Evolutionary conservation across 2,888 invertebrate genomes (phyloP), one percentile per base, ranked within the genome.

Genomic region (Lepidocyrtoides sp.): DNA sequence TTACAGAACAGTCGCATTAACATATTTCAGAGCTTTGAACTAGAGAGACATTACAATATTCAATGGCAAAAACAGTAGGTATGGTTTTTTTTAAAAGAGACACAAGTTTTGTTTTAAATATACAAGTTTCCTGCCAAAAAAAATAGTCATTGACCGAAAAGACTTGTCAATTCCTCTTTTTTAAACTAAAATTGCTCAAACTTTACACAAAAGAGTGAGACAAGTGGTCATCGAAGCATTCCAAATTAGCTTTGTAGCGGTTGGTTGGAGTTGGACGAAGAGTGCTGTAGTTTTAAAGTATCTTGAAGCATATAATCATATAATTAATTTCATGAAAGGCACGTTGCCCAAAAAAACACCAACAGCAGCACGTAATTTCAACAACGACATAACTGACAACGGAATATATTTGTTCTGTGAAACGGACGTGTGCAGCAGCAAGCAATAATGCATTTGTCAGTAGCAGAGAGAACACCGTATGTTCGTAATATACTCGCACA

Each of bases 181-280:
- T 29, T n/a, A n/a, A 48, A 23, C 32, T 44, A n/a, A 72, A 72
- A 44, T 44, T 72, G 10, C 17, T 69, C 8, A 41, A 41, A 41
- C 44, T 72, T 23, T 32, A 2, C n/a, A 32, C n/a, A n/a, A 12
- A 29, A 14, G 44, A 72, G 44, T 12, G 14, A 41, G 36, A 84
- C 84, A 84, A 72, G 69, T 69, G 85, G 60, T 41, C 85, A 51
- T 1, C 85, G 75, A 85, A 85, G 60, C 85, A 84, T 72, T 32
- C 14, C 23, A 23, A 85, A 85, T 85, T 75, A 72, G 60, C 75
- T 57, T 41, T 60, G 85, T 36, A 75, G 8, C 60, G 75, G 54
- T 85, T 85, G 72, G 72, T 23, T 72, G 44, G 12, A 72, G 72
- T 72, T 23, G 23, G 23, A 69, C 23, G 12, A 12, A 41, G 14